A percentile compares a stretch with the other conserved stretches of the same genome.
These are phyloP conservation scores for Danaus plexippus DNA, from an alignment of 1,140 invertebrate species.

Conservation along the genomic window DNA sequence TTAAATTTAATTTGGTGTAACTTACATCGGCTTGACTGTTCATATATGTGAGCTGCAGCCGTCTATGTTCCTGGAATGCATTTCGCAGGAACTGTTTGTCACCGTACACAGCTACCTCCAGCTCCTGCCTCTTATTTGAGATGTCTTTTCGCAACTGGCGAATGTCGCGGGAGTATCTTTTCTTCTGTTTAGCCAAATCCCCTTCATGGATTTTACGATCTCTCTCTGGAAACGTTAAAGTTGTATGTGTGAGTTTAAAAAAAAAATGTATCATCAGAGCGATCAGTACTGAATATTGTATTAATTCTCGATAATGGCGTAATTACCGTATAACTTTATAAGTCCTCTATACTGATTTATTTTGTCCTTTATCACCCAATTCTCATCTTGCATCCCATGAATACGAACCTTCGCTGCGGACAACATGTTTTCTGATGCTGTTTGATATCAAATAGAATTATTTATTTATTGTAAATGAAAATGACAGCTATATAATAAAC, in stretches of 20 bases:
- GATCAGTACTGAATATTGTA: too few species aligned
- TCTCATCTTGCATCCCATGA: conserved; percentile 74
- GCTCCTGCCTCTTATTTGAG: conserved; percentile 67
- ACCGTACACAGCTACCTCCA: conserved; percentile 72
- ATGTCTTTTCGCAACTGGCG: conserved; percentile 71
- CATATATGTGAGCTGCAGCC: conserved; percentile 73
- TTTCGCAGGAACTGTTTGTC: conserved; percentile 72
- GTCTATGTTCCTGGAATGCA: conserved; percentile 69
- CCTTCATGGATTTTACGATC: conserved; percentile 72
- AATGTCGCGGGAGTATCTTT: conserved; percentile 71
- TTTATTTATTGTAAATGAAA: too few species aligned
- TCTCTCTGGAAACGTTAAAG: conserved; percentile 51
- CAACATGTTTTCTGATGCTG: conserved; percentile 53
- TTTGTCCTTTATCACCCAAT: conserved; percentile 76
- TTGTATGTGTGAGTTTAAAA: too few species aligned
- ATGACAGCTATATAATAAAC: too few species aligned
- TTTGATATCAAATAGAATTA: too few species aligned
- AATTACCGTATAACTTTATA: conserved; percentile 75
- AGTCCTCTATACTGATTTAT: conserved; percentile 75
- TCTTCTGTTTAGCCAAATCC: conserved; percentile 70
- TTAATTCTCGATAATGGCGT: conserved; percentile 5
- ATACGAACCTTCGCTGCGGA: conserved; percentile 71
- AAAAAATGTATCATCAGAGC: too few species aligned
- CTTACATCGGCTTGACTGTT: conserved; percentile 70
- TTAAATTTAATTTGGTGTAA: conserved; percentile 9